phyloP scores from a whole-genome alignment of 2,888 invertebrate genomes.

The Empis stercorea region DNA sequence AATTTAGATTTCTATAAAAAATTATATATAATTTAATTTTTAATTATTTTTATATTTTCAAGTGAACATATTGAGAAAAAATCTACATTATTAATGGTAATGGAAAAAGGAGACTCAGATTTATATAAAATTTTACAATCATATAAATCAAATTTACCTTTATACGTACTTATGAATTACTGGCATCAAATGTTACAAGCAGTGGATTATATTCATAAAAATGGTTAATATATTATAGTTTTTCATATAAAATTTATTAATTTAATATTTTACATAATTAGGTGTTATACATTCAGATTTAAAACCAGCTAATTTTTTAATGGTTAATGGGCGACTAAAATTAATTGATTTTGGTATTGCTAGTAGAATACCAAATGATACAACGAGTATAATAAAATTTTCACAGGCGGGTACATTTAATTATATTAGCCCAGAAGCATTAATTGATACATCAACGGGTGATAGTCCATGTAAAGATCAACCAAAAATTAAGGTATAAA shows the following conservation, averaged over 20 bases:
- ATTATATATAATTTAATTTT: background rate
- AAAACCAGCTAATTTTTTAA: constrained; percentile 92
- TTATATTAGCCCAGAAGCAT: constrained; percentile 92
- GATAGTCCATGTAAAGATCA: constrained; percentile 36
- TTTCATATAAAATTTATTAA: background rate
- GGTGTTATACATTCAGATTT: constrained; percentile 93
- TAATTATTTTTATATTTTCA: constrained; percentile 21
- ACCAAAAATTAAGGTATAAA: constrained; percentile 40
- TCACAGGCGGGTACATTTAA: constrained; percentile 80
- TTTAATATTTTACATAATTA: constrained; percentile 27
- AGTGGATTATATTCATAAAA: constrained; percentile 79
- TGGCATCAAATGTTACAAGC: constrained; percentile 91
- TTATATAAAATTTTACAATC: constrained; percentile 61
- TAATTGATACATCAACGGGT: constrained; percentile 48
- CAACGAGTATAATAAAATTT: constrained; percentile 76
- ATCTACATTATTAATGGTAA: constrained; percentile 64
- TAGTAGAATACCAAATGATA: constrained; percentile 71
- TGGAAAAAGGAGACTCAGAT: constrained; percentile 90
- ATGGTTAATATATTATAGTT: constrained; percentile 41
- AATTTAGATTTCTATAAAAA: background rate
- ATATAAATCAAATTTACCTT: constrained; percentile 46
- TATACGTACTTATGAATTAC: constrained; percentile 71
- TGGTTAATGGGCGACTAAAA: constrained; percentile 75
- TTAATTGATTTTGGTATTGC: constrained; percentile 97
- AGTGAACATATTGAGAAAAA: constrained; percentile 58